Conservation (phyloP, 2,113 vertebrate species). For the Chaenocephalus aceratus region DNA sequence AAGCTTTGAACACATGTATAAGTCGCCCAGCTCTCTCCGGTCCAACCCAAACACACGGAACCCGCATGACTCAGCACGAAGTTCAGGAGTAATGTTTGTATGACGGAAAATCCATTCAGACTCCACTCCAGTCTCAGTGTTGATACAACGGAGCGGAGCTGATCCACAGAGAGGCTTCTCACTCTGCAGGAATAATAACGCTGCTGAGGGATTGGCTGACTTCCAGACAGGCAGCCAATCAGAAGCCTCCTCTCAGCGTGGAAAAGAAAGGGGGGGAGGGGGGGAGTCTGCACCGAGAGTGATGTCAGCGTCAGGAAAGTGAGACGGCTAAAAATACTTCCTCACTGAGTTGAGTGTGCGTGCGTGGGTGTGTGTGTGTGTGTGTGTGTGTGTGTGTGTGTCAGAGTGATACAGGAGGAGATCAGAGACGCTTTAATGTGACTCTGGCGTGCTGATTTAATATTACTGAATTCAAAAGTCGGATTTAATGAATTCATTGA, state of each 20-base stretch:
- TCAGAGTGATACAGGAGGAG: too few relatives aligned
- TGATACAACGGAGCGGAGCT: conserved; percentile 48
- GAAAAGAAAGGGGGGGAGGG: too few relatives aligned
- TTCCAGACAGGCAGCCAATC: conserved; percentile 50
- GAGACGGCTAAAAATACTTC: conserved; percentile 64
- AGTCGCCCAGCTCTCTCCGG: too few relatives aligned
- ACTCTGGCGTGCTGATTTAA: too few relatives aligned
- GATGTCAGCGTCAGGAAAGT: conserved; percentile 41
- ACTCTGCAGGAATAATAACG: conserved; percentile 4
- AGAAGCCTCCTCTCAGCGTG: neutral
- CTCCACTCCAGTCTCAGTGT: conserved; percentile 32
- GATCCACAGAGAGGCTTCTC: conserved; percentile 21
- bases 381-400: neutral
- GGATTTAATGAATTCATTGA: too few relatives aligned
- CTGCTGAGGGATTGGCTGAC: conserved; percentile 33
- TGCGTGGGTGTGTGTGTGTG: too few relatives aligned
- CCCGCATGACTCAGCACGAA: conserved; percentile 18
- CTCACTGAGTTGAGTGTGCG: neutral
- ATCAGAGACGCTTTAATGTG: too few relatives aligned
- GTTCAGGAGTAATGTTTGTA: conserved; percentile 5
- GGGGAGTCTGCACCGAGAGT: neutral
- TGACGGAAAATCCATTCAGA: conserved; percentile 46
- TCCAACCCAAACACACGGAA: neutral
- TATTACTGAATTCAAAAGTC: too few relatives aligned
- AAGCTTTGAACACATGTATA: too few relatives aligned